Base-by-base conservation (phyloP, 2,797 vertebrate genomes). In the Natrix natrix region DNA sequence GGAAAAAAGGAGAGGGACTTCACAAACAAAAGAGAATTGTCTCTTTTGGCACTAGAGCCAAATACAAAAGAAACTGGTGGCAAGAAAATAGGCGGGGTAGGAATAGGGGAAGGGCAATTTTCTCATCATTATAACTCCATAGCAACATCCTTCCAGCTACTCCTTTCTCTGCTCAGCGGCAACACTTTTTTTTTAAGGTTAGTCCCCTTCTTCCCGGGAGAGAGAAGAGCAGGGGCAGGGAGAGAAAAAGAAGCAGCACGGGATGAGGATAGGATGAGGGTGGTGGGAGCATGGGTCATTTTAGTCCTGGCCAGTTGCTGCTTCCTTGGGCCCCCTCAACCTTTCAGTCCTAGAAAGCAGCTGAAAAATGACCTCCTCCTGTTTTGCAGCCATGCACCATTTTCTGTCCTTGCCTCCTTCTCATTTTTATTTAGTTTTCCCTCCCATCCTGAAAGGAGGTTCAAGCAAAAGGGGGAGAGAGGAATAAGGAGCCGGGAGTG, bases 401-500 rank as follows among this genome's bases (percentile, higher is more conserved):
- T 78, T 88, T 69, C 32, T 61, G 60, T 32, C 8, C 16, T 24
- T 59, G 48, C 17, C 32, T 43, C 43, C 59, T 55, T 48, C 22
- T 7, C 26, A 4, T 8, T 28, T 37, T 56, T 48, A 10, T n/a
- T 66, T 63, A 4, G 11, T 63, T 63, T 66, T 13, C 61, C 11
- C 26, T 66, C 26, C 61, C 28, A 57, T 87, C 88, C 88, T 37
- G 28, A 86, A 69, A 32, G 3, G 37, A 89, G 87, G 4, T 57
- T 90, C 78, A 92, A 91, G 89, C 91, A 89, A 94, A 94, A 94
- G 52, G 89, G 13, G 56, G 56, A 13, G 0, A 16, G 14, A 14
- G 14, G 56, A 48, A 59, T 8, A 12, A 4, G 91, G 37, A 24
- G 17, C 56, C 3, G 8, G 8, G 8, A 37, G 4, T 8, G 8